Evolutionary conservation across 2,888 invertebrate genomes (phyloP).

Genomic region (Meghimatium bilineatum): DNA sequence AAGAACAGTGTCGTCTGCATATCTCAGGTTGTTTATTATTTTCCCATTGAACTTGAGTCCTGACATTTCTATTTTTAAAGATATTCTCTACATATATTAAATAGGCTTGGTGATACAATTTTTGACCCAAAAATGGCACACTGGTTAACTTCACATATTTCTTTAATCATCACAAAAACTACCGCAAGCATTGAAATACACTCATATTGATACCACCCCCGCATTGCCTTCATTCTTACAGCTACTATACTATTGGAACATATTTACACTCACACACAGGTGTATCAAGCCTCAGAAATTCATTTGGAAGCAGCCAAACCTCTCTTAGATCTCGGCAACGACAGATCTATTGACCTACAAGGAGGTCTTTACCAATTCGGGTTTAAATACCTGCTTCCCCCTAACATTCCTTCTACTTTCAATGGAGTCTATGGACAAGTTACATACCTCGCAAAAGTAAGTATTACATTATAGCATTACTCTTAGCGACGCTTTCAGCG

Average conservation of each 20-base stretch:
- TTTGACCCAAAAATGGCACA: no score
- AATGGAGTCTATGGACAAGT: slow-evolving; percentile 76
- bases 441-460: slow-evolving; percentile 75
- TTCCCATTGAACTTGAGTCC: no score
- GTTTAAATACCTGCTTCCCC: slow-evolving; percentile 72
- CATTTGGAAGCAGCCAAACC: slow-evolving; percentile 54
- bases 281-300: slow-evolving; percentile 69
- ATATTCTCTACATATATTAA: no score
- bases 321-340: slow-evolving; percentile 45
- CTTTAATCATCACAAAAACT: no score
- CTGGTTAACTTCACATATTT: no score
- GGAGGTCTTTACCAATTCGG: slow-evolving; percentile 71
- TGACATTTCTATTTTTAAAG: no score
- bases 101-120: no score
- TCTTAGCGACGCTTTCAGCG: slow-evolving; percentile 72
- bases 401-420: slow-evolving; percentile 74
- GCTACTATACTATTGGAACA: background rate
- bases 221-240: background rate
- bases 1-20: no score
- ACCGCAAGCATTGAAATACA: no score
- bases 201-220: no score
- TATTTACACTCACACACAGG: slow-evolving; percentile 17
- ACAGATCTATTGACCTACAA: slow-evolving; percentile 56
- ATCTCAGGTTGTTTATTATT: no score
- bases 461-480: background rate